Percentiles rank a stretch among this genome's conserved stretches.
Evolutionary conservation across 2,888 invertebrate genomes (phyloP).

Genomic region (Megaustenia siamemsis): DNA sequence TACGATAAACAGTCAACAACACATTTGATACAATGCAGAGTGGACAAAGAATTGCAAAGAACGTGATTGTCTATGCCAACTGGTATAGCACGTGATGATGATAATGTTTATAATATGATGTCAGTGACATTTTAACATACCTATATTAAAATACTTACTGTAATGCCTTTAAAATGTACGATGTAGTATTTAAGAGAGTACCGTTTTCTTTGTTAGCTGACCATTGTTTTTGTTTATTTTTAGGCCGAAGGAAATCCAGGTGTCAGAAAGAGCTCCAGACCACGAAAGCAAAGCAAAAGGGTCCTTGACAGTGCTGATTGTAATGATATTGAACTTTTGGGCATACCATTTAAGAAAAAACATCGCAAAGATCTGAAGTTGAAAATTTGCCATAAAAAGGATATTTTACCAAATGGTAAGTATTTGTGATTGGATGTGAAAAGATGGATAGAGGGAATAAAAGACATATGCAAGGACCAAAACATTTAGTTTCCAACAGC

Average conservation of each 20-base stretch:
- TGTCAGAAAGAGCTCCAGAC: slow-evolving; percentile 43
- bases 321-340: not conserved
- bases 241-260: slow-evolving; percentile 15
- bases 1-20: too few species aligned
- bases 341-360: slow-evolving; percentile 33
- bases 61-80: too few species aligned
- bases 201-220: not conserved
- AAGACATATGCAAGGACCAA: too few species aligned
- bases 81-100: too few species aligned
- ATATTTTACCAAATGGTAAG: slow-evolving; percentile 41
- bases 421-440: too few species aligned
- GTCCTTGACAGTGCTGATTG: slow-evolving; percentile 40
- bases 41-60: not conserved
- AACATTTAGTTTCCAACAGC: too few species aligned
- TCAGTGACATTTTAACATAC: not conserved
- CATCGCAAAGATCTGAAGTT: slow-evolving; percentile 19
- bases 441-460: too few species aligned
- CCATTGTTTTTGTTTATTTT: not conserved
- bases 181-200: not conserved
- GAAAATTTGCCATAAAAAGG: not conserved
- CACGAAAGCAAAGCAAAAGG: slow-evolving; percentile 40
- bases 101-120: not conserved
- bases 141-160: not conserved
- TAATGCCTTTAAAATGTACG: not conserved
- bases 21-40: too few species aligned